Conservation (phyloP, 2,797 vertebrate genomes). For the Sebastiscus albofasciatus region DNA sequence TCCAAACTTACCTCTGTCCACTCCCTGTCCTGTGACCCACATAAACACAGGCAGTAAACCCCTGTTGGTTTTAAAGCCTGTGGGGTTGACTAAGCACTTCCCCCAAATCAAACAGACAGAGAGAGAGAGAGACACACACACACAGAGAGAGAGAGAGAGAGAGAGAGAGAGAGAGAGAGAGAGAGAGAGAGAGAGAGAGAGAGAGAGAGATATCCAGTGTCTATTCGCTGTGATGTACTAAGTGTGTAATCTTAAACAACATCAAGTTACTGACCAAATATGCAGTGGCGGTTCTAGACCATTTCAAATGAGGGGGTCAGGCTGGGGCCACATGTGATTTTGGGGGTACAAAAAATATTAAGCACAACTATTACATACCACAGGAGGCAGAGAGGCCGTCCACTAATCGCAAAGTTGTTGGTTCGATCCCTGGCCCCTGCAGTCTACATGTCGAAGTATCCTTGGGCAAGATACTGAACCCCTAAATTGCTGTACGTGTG, state of each 20-base stretch:
- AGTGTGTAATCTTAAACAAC: neutral
- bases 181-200: neutral
- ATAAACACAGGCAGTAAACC: conserved; percentile 27
- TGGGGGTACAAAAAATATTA: too few species aligned
- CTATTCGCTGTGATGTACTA: too few species aligned
- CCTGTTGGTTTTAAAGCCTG: conserved; percentile 62
- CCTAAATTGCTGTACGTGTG: too few species aligned
- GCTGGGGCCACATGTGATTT: too few species aligned
- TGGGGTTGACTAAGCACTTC: conserved; percentile 47
- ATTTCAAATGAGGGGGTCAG: too few species aligned
- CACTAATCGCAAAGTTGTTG: too few species aligned
- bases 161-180: neutral
- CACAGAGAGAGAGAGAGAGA: neutral
- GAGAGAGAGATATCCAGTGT: too few species aligned
- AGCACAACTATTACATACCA: too few species aligned
- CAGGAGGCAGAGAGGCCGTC: too few species aligned
- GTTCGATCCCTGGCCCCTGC: too few species aligned
- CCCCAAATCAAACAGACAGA: conserved; percentile 65
- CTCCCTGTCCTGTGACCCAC: conserved; percentile 39
- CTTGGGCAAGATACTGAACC: too few species aligned
- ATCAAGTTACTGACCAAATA: neutral
- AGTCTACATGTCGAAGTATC: too few species aligned
- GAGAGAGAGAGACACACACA: neutral
- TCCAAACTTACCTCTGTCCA: conserved; percentile 58
- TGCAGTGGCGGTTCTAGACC: neutral